phyloP scores from a whole-genome alignment of 2,113 vertebrate genomes.

The Plectropomus leopardus region DNA sequence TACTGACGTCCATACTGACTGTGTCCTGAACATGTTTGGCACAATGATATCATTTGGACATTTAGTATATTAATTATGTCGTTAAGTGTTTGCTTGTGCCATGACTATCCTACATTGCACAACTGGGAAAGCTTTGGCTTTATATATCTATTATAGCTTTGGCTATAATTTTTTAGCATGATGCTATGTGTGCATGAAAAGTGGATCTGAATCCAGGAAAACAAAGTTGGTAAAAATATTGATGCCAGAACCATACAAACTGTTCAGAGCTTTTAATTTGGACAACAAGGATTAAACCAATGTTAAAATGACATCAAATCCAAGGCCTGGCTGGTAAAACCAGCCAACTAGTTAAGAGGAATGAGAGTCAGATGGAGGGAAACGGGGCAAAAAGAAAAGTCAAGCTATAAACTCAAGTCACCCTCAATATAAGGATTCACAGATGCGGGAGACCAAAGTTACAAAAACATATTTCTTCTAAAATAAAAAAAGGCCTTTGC shows the following conservation, averaged over 20 bases:
- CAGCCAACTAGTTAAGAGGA: slow-evolving; percentile 77
- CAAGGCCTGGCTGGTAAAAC: slow-evolving; percentile 74
- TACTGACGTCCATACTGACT: neutral
- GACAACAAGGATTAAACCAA: slow-evolving; percentile 86
- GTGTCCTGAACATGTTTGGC: neutral
- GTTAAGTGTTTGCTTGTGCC: neutral
- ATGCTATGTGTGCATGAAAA: neutral
- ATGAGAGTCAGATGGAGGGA: slow-evolving; percentile 70
- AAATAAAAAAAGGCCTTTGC: slow-evolving; percentile 84
- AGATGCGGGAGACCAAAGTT: slow-evolving; percentile 81
- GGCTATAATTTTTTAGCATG: too few relatives aligned
- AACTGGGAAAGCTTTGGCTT: neutral
- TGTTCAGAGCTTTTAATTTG: slow-evolving; percentile 85
- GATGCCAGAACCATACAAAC: slow-evolving; percentile 51
- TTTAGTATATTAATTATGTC: neutral
- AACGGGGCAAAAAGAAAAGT: slow-evolving; percentile 58
- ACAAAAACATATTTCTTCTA: slow-evolving; percentile 80
- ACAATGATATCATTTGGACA: neutral
- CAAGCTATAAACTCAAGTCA: slow-evolving; percentile 79
- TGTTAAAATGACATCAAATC: slow-evolving; percentile 85
- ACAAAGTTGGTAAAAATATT: slow-evolving; percentile 35
- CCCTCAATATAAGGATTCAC: slow-evolving; percentile 83
- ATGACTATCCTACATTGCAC: neutral
- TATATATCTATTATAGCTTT: too few relatives aligned
- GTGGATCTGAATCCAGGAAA: slow-evolving; percentile 2